Evolutionary conservation across 1,140 invertebrate species (phyloP), one percentile per base, ranked within the genome.

Genomic region (Prorops nasuta): DNA sequence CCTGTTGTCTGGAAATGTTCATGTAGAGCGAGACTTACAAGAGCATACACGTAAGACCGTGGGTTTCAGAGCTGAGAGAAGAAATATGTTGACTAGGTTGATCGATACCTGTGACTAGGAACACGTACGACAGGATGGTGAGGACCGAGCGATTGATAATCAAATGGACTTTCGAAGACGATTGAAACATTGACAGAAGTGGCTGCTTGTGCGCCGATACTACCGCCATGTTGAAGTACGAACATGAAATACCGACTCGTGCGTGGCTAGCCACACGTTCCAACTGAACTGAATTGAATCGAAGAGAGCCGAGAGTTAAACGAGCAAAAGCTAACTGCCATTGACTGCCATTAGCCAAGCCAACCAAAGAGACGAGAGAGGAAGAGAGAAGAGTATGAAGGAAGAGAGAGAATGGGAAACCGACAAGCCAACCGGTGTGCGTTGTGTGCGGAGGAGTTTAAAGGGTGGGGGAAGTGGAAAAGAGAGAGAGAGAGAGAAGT

Each of bases 51-150:
- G 21, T 9, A 28, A 21, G 3, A 42, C 14, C 21, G 40, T 42
- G 12, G 22, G n/a, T n/a, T 10, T 18, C 6, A 24, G 20, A n/a
- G 24, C 12, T 7, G 12, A 20, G 18, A 16, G 4, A 22, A 21
- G 9, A 22, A 42, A 22, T n/a, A 4, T 21, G 10, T 15, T 6
- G 16, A 51, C n/a, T 37, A 19, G 24, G 4, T 44, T 31, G 36
- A 48, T 44, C 44, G 28, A 46, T 64, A 64, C 63, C 63, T 64
- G 49, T 56, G 0, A 36, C 28, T 15, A 64, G 18, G 7, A 58
- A 21, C 21, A 49, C 34, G 18, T 42, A 50, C 14, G 37, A 9
- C 9, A 60, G 14, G 28, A 54, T 24, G 15, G 41, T 37, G 28
- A 62, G 20, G 10, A 51, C 21, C 16, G 44, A 12, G 3, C 32